Evolutionary conservation across 2,888 invertebrate species (phyloP).

Genomic region (Phalangium opilio): DNA sequence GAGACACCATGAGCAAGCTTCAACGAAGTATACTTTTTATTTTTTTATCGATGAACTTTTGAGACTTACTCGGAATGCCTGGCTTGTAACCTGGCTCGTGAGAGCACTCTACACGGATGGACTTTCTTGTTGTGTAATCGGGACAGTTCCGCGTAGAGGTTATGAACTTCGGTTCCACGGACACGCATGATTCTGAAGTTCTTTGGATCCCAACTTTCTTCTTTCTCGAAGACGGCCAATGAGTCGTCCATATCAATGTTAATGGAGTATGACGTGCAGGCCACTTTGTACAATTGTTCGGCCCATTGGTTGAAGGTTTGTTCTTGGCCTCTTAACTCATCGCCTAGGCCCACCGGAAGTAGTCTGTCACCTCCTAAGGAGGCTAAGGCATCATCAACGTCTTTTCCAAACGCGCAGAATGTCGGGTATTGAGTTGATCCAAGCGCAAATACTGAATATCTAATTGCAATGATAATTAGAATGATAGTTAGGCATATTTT

Average conservation of each 20-base stretch:
- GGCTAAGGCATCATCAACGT: constrained; percentile 71
- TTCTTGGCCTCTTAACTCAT: constrained; percentile 91
- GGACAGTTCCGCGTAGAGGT: constrained; percentile 36
- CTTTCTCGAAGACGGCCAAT: neutral
- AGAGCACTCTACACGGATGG: constrained; percentile 30
- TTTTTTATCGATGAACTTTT: too few species aligned
- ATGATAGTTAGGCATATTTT: too few species aligned
- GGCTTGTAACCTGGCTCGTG: constrained; percentile 24
- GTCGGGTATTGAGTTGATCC: constrained; percentile 93
- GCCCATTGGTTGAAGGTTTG: constrained; percentile 50
- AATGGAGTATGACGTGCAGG: constrained; percentile 8
- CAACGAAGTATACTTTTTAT: too few species aligned
- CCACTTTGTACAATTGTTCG: constrained; percentile 9
- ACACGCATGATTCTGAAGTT: constrained; percentile 4
- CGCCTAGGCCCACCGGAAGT: constrained; percentile 64
- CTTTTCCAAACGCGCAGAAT: constrained; percentile 86
- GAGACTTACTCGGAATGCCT: constrained; percentile 14
- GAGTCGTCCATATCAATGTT: constrained; percentile 1
- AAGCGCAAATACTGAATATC: constrained; percentile 78
- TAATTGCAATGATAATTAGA: constrained; percentile 16
- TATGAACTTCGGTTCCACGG: neutral
- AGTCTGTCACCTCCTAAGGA: constrained; percentile 80
- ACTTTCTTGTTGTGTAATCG: constrained; percentile 56
- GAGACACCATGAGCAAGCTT: too few species aligned
- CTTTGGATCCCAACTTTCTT: constrained; percentile 6